Evolutionary conservation across 2,797 vertebrate genomes (phyloP).

Genomic region (Rhabdomys pumilio): DNA sequence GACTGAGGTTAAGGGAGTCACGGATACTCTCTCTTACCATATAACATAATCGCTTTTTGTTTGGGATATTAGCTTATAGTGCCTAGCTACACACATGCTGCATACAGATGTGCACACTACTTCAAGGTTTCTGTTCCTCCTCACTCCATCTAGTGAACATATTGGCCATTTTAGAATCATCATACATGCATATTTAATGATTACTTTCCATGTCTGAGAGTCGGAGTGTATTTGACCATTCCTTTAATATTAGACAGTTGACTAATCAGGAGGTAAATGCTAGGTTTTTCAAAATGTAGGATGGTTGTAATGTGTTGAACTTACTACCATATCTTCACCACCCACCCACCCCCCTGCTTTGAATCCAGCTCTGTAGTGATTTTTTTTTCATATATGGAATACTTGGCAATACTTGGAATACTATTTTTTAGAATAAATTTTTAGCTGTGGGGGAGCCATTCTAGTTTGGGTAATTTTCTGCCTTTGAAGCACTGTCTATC

Average conservation of each 20-base stretch:
- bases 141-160: neutral
- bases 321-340: slow-evolving; percentile 31
- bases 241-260: neutral
- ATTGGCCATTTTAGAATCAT: slow-evolving; percentile 48
- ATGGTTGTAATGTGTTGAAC: slow-evolving; percentile 51
- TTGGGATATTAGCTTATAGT: slow-evolving; percentile 51
- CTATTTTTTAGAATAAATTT: slow-evolving; percentile 76
- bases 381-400: slow-evolving; percentile 58
- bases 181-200: slow-evolving; percentile 44
- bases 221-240: slow-evolving; percentile 3
- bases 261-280: slow-evolving; percentile 50
- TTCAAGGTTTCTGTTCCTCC: neutral
- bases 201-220: slow-evolving; percentile 31
- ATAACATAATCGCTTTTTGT: slow-evolving; percentile 63
- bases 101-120: neutral
- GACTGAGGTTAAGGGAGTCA: neutral
- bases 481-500: slow-evolving; percentile 62
- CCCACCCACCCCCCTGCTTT: slow-evolving; percentile 30
- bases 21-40: neutral
- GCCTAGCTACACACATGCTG: neutral
- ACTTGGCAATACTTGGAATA: slow-evolving; percentile 62
- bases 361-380: slow-evolving; percentile 55
- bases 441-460: slow-evolving; percentile 64
- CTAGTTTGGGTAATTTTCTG: slow-evolving; percentile 78
- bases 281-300: slow-evolving; percentile 39